Conservation (phyloP, 1,140 invertebrate species). For the Stegodyphus mimosarum region DNA sequence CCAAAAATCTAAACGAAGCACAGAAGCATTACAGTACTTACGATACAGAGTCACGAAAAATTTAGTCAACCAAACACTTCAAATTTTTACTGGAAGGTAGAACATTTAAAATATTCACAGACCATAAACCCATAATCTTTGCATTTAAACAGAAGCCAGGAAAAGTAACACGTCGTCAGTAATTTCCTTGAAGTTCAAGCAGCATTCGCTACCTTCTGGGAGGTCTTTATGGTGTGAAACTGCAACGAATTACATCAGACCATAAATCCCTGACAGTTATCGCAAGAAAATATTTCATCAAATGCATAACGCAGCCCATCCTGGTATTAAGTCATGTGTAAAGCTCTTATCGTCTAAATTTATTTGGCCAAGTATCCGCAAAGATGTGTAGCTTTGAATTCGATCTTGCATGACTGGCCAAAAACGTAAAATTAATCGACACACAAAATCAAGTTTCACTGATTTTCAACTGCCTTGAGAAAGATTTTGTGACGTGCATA, state of each 20-base stretch:
- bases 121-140: conserved; percentile 65
- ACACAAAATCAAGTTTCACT: too few relatives aligned
- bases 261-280: too few relatives aligned
- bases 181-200: too few relatives aligned
- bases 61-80: conserved; percentile 64
- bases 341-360: conserved; percentile 29
- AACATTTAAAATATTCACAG: conserved; percentile 63
- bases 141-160: conserved; percentile 3
- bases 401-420: conserved; percentile 4
- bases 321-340: conserved; percentile 9
- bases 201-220: too few relatives aligned
- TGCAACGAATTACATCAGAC: too few relatives aligned
- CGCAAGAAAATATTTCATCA: too few relatives aligned
- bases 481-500: too few relatives aligned
- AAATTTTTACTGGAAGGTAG: conserved; percentile 65
- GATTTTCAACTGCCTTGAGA: too few relatives aligned
- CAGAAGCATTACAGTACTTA: conserved; percentile 59
- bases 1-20: conserved; percentile 33
- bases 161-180: conserved; percentile 1
- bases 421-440: conserved; percentile 64
- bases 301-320: too few relatives aligned
- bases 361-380: conserved; percentile 3
- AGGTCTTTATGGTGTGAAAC: too few relatives aligned
- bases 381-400: neutral
- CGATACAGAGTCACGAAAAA: conserved; percentile 64